A percentile compares a stretch with the other conserved stretches of the same genome.
Conservation (phyloP, 1,140 invertebrate genomes). For the Euglossa dilemma region DNA sequence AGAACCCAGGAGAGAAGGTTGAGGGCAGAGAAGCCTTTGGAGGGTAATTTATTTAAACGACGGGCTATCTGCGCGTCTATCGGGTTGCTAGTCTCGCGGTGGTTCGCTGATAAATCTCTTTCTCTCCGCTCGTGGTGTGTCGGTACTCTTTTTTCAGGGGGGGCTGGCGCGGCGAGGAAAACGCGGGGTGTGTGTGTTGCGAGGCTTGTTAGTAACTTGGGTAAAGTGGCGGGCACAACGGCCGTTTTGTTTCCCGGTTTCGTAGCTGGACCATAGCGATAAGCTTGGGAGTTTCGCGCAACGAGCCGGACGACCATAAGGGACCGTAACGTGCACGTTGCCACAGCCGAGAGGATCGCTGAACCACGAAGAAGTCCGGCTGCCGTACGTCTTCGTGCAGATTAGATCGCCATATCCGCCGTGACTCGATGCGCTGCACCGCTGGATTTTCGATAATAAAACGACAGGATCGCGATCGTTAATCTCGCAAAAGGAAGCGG, state of each 20-base stretch:
- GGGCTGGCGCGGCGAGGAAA: neutral
- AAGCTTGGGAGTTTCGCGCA: conserved; percentile 16
- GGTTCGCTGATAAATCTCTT: conserved; percentile 44
- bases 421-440: conserved; percentile 36
- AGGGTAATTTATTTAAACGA: conserved; percentile 54
- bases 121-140: conserved; percentile 26
- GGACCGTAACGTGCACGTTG: conserved; percentile 11
- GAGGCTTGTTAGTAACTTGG: conserved; percentile 39
- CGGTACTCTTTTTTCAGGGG: neutral
- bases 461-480: conserved; percentile 41
- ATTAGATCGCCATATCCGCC: conserved; percentile 42
- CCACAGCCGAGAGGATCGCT: neutral
- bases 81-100: conserved; percentile 41
- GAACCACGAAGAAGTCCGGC: conserved; percentile 41
- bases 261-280: conserved; percentile 24
- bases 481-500: conserved; percentile 33
- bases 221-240: conserved; percentile 10
- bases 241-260: conserved; percentile 47
- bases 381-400: conserved; percentile 39
- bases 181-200: neutral
- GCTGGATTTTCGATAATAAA: conserved; percentile 48
- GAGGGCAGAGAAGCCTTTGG: conserved; percentile 10
- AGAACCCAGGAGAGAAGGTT: neutral
- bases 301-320: neutral
- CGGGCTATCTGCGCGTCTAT: conserved; percentile 52